These are phyloP conservation scores for Holotrichia oblita DNA, from an alignment of 1,140 invertebrate species.

Conservation along the genomic window DNA sequence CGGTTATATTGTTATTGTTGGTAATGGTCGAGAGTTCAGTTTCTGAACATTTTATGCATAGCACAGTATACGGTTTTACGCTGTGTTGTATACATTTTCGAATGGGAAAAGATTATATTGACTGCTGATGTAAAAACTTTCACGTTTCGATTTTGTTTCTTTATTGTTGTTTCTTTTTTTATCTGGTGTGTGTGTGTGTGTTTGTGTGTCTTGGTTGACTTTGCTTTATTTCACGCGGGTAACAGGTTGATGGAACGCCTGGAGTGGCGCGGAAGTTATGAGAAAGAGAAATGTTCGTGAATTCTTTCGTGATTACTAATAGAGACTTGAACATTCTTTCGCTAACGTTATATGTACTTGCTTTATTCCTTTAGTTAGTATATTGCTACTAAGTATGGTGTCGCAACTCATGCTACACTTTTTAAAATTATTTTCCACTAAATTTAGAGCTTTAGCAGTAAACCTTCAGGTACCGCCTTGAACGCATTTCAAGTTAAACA, in stretches of 20 bases:
- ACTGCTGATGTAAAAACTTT: not conserved
- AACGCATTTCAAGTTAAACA: too few relatives aligned
- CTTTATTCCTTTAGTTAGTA: too few relatives aligned
- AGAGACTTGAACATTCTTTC: too few relatives aligned
- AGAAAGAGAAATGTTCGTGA: conserved; percentile 1
- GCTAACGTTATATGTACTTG: too few relatives aligned
- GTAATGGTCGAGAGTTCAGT: not conserved
- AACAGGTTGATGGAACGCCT: not conserved
- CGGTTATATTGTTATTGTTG: not conserved
- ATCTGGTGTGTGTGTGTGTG: not conserved
- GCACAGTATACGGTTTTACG: not conserved
- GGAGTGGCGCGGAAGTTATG: not conserved
- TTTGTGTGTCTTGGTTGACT: too few relatives aligned
- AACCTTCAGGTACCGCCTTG: too few relatives aligned
- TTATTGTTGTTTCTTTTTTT: not conserved
- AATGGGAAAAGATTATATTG: not conserved
- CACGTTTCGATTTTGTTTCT: not conserved
- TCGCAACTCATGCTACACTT: too few relatives aligned
- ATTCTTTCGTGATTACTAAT: not conserved
- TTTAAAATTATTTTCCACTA: too few relatives aligned
- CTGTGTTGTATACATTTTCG: not conserved
- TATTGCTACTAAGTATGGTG: too few relatives aligned
- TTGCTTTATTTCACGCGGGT: not conserved
- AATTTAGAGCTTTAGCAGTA: too few relatives aligned
- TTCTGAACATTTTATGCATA: not conserved